These are phyloP conservation scores for Pitta sordida DNA, from an alignment of 2,113 vertebrate species.

Conservation along the genomic window DNA sequence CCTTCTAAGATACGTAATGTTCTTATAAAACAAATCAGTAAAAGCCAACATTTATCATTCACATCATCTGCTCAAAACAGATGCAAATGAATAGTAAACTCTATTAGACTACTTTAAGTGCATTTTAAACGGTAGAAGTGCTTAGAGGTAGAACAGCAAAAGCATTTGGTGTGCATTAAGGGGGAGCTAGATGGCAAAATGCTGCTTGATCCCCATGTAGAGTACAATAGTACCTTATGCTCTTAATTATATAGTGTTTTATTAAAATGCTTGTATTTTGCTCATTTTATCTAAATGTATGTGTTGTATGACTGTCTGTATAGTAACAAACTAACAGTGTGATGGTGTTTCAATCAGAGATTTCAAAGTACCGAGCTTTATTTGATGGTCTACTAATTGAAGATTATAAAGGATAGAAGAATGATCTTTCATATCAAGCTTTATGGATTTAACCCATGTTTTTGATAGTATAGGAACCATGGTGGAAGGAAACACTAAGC, in stretches of 20 bases:
- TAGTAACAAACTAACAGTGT: not conserved
- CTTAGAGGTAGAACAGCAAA: not conserved
- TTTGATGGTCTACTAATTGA: not conserved
- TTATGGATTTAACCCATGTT: slow-evolving; percentile 11
- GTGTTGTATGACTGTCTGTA: not conserved
- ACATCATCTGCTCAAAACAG: slow-evolving; percentile 6
- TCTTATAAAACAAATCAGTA: slow-evolving; percentile 32
- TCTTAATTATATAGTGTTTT: not conserved
- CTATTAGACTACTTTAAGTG: not conserved
- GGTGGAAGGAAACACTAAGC: not conserved
- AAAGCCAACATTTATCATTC: not conserved
- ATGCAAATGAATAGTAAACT: slow-evolving; percentile 25
- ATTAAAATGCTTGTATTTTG: not conserved
- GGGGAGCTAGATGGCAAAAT: not conserved
- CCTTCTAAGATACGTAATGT: not conserved
- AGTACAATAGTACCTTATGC: not conserved
- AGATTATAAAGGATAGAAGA: slow-evolving; percentile 53
- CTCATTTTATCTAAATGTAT: not conserved
- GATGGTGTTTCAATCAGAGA: not conserved
- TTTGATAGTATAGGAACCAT: not conserved
- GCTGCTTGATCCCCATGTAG: not conserved
- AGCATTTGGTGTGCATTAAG: not conserved
- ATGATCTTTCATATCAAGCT: slow-evolving; percentile 4
- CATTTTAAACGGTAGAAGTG: not conserved
- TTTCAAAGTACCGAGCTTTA: slow-evolving; percentile 26